Evolutionary conservation across 1,140 invertebrate genomes (phyloP), one percentile per base, ranked within the genome.

Genomic region (Caenorhabditis elegans): DNA sequence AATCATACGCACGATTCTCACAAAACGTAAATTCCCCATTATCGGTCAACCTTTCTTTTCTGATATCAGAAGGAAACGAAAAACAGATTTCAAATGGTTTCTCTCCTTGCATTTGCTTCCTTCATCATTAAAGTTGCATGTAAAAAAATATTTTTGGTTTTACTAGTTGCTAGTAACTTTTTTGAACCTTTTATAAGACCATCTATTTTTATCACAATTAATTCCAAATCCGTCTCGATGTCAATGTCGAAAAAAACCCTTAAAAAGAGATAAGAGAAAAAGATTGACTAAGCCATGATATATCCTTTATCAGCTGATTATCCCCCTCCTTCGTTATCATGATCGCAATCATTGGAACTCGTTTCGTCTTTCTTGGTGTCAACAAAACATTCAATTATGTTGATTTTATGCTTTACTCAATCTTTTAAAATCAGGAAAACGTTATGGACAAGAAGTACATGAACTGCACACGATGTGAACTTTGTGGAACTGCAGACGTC

Each of bases 241-340:
- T 65, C 55, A 65, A 65, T 26, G 8, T 11, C 31, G 6, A 24
- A n/a, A 24, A 55, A 55, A 65, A 60, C 5, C 39, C 39, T 5
- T 8, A 34, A 34, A 65, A n/a, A 65, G 55, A 65, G 55, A 65
- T 65, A 65, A 65, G 55, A 65, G 28, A n/a, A n/a, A n/a, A n/a
- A 34, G 55, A 65, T 65, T 65, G 55, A 65, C 55, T 65, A 65
- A 65, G 55, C 31, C 55, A 34, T 31, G 55, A 31, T 34, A 65
- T 65, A 65, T 65, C 55, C 28, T 17, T 65, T 65, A 65, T 65
- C 55, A 65, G 55, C 55, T 65, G 55, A 65, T 65, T 65, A 65
- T 65, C 55, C 31, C 11, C 55, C 28, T n/a, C 17, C 31, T 36
- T 34, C n/a, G n/a, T 36, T 34, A 19, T 65, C 28, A 34, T 36